These are phyloP conservation scores for Hyles lineata DNA, from an alignment of 2,888 invertebrate species.

Conservation along the genomic window DNA sequence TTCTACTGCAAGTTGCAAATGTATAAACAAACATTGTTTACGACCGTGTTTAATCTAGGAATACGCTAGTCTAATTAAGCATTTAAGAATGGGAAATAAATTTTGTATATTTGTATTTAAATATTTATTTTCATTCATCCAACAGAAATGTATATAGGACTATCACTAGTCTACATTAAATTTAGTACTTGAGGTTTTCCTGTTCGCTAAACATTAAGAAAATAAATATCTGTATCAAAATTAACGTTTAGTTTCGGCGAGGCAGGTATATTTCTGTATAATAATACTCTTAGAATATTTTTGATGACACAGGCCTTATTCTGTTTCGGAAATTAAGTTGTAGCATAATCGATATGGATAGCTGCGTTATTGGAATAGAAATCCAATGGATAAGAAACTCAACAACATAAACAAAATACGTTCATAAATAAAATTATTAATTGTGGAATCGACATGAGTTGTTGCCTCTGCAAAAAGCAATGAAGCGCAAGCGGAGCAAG, in stretches of 20 bases:
- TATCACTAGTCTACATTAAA: not conserved
- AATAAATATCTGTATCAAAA: conserved; percentile 6
- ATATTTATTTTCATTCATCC: conserved; percentile 36
- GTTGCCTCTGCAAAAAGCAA: too few relatives aligned
- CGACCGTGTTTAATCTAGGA: not conserved
- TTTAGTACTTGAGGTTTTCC: not conserved
- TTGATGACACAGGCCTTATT: not conserved
- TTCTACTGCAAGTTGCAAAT: conserved; percentile 5
- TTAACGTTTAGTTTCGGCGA: not conserved
- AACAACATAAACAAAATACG: too few relatives aligned
- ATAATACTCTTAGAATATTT: not conserved
- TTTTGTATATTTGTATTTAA: conserved; percentile 35
- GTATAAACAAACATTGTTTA: not conserved
- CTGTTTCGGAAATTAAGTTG: not conserved
- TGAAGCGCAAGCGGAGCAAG: too few relatives aligned
- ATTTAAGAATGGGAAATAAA: conserved; percentile 26
- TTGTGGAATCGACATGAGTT: too few relatives aligned
- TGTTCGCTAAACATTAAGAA: conserved; percentile 1
- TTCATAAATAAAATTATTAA: too few relatives aligned
- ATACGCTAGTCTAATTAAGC: conserved; percentile 25
- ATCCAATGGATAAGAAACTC: too few relatives aligned
- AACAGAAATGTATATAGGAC: not conserved
- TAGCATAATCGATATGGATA: too few relatives aligned
- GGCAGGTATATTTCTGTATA: not conserved
- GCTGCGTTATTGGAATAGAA: too few relatives aligned